These are phyloP conservation scores for Aleiodes testaceus DNA, from an alignment of 2,888 invertebrate species.

Conservation along the genomic window DNA sequence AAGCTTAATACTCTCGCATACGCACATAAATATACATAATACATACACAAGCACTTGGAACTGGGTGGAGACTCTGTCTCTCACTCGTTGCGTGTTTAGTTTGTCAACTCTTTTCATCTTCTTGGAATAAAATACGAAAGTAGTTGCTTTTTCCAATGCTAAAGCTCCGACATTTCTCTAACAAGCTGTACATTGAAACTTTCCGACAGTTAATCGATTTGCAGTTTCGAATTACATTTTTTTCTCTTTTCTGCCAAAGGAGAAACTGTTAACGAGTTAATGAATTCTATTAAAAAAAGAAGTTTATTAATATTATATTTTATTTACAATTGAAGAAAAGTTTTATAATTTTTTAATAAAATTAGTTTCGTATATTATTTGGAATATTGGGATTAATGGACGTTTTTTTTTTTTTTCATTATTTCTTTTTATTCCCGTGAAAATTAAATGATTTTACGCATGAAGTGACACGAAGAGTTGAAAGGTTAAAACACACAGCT, in stretches of 20 bases:
- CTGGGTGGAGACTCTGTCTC: slow-evolving; percentile 20
- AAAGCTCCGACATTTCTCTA: slow-evolving; percentile 24
- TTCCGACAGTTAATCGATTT: slow-evolving; percentile 48
- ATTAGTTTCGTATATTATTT: not conserved
- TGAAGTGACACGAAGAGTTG: slow-evolving; percentile 8
- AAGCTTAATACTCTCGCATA: slow-evolving; percentile 28
- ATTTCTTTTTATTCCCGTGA: not conserved
- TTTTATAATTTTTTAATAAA: not conserved
- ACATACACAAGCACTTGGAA: slow-evolving; percentile 31
- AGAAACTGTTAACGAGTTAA: slow-evolving; percentile 46
- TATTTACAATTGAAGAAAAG: not conserved
- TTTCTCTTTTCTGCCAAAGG: slow-evolving; percentile 29
- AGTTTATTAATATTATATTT: not conserved
- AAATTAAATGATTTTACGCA: slow-evolving; percentile 16
- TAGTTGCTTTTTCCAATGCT: not conserved
- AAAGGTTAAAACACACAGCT: slow-evolving; percentile 11
- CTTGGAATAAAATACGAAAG: slow-evolving; percentile 58
- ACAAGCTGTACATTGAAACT: slow-evolving; percentile 41
- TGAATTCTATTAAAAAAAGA: slow-evolving; percentile 1
- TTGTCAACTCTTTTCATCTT: slow-evolving; percentile 58
- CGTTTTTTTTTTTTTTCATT: not conserved
- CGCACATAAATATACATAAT: slow-evolving; percentile 38
- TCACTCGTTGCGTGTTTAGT: slow-evolving; percentile 35
- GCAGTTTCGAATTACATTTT: slow-evolving; percentile 15
- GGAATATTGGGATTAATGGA: no score